These are phyloP conservation scores for Artemia franciscana DNA, from an alignment of 1,140 invertebrate genomes.

Conservation along the genomic window DNA sequence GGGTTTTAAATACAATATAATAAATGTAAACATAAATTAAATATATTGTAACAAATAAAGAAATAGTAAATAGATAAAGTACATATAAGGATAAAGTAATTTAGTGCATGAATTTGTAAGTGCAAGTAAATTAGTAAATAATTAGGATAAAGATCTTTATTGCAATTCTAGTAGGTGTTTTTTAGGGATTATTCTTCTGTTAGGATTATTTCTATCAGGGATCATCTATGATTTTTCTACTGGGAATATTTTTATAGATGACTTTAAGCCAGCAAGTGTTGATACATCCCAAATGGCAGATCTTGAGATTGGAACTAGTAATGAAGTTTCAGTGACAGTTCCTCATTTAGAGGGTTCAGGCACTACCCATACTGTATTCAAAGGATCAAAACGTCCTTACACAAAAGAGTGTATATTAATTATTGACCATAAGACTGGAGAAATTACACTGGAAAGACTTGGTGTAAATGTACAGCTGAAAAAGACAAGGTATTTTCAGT, in stretches of 20 bases:
- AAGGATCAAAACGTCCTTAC: conserved; percentile 70
- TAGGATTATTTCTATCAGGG: too few relatives aligned
- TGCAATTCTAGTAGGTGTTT: too few relatives aligned
- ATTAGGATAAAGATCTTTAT: too few relatives aligned
- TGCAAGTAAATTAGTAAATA: too few relatives aligned
- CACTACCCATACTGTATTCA: conserved; percentile 70
- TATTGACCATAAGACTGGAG: conserved; percentile 68
- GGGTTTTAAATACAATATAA: too few relatives aligned
- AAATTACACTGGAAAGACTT: conserved; percentile 74
- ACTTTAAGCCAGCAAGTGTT: conserved; percentile 90
- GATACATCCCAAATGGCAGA: conserved; percentile 69
- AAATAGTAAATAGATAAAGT: too few relatives aligned
- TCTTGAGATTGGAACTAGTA: conserved; percentile 61
- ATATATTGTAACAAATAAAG: too few relatives aligned
- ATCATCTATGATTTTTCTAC: too few relatives aligned
- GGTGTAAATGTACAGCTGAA: conserved; percentile 77
- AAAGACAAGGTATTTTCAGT: conserved; percentile 73
- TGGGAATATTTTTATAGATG: conserved; percentile 63
- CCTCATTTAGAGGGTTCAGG: conserved; percentile 76
- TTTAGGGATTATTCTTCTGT: too few relatives aligned
- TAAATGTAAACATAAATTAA: too few relatives aligned
- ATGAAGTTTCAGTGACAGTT: conserved; percentile 70
- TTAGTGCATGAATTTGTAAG: too few relatives aligned
- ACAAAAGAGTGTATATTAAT: conserved; percentile 85
- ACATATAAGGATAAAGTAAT: too few relatives aligned